Conservation (phyloP, 2,888 invertebrate species). For the Pemphredon lugubris region DNA sequence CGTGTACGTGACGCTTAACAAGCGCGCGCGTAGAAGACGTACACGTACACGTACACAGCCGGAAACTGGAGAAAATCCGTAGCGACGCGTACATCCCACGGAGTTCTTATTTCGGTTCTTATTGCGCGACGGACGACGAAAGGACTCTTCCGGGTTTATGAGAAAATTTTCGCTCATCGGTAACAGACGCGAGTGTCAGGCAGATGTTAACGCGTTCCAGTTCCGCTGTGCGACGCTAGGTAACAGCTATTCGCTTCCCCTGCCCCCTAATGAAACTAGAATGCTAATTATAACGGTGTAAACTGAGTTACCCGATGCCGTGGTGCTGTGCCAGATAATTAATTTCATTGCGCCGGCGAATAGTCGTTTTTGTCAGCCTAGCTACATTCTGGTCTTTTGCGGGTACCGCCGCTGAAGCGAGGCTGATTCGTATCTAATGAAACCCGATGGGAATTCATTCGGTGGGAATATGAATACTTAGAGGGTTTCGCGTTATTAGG, state of each 20-base stretch:
- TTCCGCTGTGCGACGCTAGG: conserved; percentile 9
- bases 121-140: conserved; percentile 9
- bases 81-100: conserved; percentile 6
- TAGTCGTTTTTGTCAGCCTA: conserved; percentile 31
- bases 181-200: conserved; percentile 5
- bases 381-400: conserved; percentile 5
- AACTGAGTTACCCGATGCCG: conserved; percentile 22
- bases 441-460: conserved; percentile 10
- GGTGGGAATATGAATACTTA: conserved; percentile 6
- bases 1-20: neutral
- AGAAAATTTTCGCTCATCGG: conserved; percentile 24
- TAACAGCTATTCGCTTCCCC: conserved; percentile 28
- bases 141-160: conserved; percentile 41
- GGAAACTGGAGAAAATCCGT: conserved; percentile 18
- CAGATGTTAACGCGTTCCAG: neutral
- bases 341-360: conserved; percentile 44
- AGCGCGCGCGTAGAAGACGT: neutral
- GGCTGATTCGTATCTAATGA: conserved; percentile 44
- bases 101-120: conserved; percentile 45
- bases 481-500: neutral
- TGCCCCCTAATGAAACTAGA: conserved; percentile 24
- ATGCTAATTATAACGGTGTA: conserved; percentile 55
- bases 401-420: conserved; percentile 6
- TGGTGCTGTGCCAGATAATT: conserved; percentile 41
- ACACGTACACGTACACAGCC: neutral